phyloP scores from a whole-genome alignment of 2,888 invertebrate genomes.

The Monoplex corrugatus region DNA sequence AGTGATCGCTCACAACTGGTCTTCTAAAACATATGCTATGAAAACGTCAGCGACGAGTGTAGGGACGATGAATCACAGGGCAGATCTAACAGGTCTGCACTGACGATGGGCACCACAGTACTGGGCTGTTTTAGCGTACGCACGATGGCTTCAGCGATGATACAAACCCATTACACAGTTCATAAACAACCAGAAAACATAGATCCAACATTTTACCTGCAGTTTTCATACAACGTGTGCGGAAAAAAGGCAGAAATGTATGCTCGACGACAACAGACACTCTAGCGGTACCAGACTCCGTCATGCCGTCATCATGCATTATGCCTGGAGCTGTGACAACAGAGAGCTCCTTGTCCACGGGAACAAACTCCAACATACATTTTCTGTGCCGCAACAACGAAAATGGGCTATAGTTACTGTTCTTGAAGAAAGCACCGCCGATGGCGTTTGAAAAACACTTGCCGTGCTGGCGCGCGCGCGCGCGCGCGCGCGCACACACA shows the following conservation, averaged over 20 bases:
- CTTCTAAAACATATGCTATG: no score
- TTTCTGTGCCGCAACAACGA: no score
- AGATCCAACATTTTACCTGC: not conserved
- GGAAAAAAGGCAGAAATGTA: not conserved
- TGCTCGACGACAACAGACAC: not conserved
- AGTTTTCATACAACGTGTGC: not conserved
- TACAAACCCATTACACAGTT: no score
- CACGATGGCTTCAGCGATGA: no score
- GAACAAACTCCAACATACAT: not conserved
- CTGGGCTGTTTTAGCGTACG: no score
- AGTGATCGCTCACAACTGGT: no score
- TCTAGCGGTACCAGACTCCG: not conserved
- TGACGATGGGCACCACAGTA: no score
- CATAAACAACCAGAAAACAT: not conserved
- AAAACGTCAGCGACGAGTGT: no score
- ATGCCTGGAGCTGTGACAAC: conserved; percentile 21
- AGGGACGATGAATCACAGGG: no score
- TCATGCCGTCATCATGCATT: not conserved
- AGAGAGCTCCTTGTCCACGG: not conserved
- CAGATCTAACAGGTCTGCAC: no score
- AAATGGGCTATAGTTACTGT: no score
- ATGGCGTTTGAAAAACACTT: not conserved
- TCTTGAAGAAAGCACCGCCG: not conserved
- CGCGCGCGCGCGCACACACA: not conserved
- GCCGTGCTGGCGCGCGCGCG: not conserved